Percentiles rank a stretch among this genome's conserved stretches.
These are phyloP conservation scores for Diabrotica undecimpunctata DNA, from an alignment of 1,140 invertebrate genomes.

Conservation along the genomic window DNA sequence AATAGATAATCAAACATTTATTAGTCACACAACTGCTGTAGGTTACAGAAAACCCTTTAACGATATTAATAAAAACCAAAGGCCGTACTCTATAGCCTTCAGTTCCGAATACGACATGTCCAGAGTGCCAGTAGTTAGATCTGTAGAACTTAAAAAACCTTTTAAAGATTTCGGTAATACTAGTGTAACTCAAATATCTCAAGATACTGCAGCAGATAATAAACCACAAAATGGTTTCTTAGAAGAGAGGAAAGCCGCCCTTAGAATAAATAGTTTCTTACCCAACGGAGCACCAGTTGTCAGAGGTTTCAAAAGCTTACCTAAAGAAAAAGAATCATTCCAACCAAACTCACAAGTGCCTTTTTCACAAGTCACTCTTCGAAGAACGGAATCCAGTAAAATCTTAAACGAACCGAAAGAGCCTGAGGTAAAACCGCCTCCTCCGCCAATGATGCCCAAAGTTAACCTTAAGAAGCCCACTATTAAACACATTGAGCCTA, in stretches of 20 bases:
- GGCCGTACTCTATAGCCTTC: slow-evolving; percentile 45
- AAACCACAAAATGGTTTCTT: background rate
- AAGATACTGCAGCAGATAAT: slow-evolving; percentile 4
- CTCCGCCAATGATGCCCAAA: slow-evolving; percentile 50
- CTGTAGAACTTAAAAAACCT: slow-evolving; percentile 47
- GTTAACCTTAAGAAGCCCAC: slow-evolving; percentile 47
- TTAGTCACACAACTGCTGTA: slow-evolving; percentile 39
- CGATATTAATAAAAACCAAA: slow-evolving; percentile 37
- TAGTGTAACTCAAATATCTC: slow-evolving; percentile 39
- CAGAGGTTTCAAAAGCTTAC: slow-evolving; percentile 38
- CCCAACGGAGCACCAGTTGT: slow-evolving; percentile 35
- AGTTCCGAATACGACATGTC: slow-evolving; percentile 41
- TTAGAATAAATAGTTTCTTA: slow-evolving; percentile 38
- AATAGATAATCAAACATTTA: slow-evolving; percentile 30
- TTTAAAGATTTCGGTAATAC: slow-evolving; percentile 39
- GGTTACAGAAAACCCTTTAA: slow-evolving; percentile 45
- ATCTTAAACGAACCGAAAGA: slow-evolving; percentile 11
- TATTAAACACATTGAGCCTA: slow-evolving; percentile 27
- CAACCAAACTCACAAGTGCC: slow-evolving; percentile 34
- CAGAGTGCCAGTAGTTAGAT: slow-evolving; percentile 45
- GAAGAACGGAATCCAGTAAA: slow-evolving; percentile 38
- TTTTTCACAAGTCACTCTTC: slow-evolving; percentile 38
- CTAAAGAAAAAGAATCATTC: slow-evolving; percentile 26
- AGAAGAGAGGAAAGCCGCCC: slow-evolving; percentile 15
- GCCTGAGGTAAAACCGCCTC: slow-evolving; percentile 33